Evolutionary conservation across 2,888 invertebrate genomes (phyloP), one percentile per base, ranked within the genome.

Genomic region (Diaprepes abbreviatus): DNA sequence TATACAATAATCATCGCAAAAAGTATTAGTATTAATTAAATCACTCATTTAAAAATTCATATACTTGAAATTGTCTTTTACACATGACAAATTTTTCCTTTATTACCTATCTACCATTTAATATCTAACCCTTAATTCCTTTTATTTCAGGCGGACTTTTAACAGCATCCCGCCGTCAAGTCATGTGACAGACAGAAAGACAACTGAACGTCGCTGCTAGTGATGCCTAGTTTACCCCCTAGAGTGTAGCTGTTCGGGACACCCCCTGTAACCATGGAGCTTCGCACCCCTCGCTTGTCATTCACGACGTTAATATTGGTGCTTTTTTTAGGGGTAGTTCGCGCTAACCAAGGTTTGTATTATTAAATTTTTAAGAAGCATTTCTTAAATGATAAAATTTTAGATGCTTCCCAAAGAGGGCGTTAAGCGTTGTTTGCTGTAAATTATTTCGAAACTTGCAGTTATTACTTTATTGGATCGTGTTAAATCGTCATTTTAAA

Each of bases 291-390:
- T 50, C 52, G 38, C n/a, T 62, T 70, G 70, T 66, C 66, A 63
- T 57, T 70, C 63, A 35, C 33, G 60, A 40, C 66, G 66, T 62
- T 70, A 58, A 70, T 70, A 66, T 62, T 70, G 66, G 70, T 60
- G 60, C 70, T 70, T 54, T 58, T 70, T 63, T 60, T 43, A 36
- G 70, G 66, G 63, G 69, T 59, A 59, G 69, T 64, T 64, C 50
- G 69, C 58, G 69, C 69, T 40, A 64, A 58, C 69, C 69, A 69
- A 69, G 69, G 69, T 69, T 35, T 64, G 69, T 69, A 64, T 69
- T 69, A 68, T 68, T 68, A 68, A 69, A 69, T 50, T 52, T 64
- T 60, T 62, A 65, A 54, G 64, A 14, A 48, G 52, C 33, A 65
- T 58, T 66, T 54, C 66, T 66, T 66, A 38, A 21, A 50, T 35